Evolutionary conservation across 2,797 vertebrate genomes (phyloP), one percentile per base, ranked within the genome.

Genomic region (Dryobates pubescens): DNA sequence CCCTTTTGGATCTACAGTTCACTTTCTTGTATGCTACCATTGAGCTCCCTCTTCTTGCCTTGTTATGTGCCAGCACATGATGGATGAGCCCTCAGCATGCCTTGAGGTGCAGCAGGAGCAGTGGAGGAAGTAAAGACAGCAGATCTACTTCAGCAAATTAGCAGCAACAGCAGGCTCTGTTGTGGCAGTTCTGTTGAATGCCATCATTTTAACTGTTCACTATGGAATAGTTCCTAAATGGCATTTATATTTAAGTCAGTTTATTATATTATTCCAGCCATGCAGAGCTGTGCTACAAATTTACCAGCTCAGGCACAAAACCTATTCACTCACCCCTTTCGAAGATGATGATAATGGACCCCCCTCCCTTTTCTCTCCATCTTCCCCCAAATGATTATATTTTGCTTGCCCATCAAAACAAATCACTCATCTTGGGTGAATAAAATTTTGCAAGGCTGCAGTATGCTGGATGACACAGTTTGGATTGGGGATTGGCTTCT

Each of bases 81-180:
- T 72, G 88, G 73, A 53, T 93, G 92, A 96, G 89, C 84, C 82
- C 89, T 86, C 71, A 90, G 94, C 80, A 27, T 59, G 91, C 88
- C 94, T 94, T 23, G 72, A 83, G 90, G 88, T 93, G 58, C 54
- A 68, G 73, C 61, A 62, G 87, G 82, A 96, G 82, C 81, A 88
- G 70, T 0, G 5, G 80, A 91, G 87, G 86, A 91, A 93, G 49
- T 22, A 82, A 89, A 93, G 79, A 79, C 38, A 88, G 88, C 67
- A 88, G 72, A 82, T 65, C 83, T 18, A 89, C 58, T 87, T 22
- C 74, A 93, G 92, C 87, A 94, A 96, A 96, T 96, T 90, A 93
- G 49, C 81, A 89, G 73, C 68, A 88, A 81, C 79, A 84, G 89
- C 65, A 87, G 73, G 51, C 54, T 47, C 69, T 92, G 58, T 78